Evolutionary conservation across 2,797 vertebrate species (phyloP).

Genomic region (Mormyrops boulengeri): DNA sequence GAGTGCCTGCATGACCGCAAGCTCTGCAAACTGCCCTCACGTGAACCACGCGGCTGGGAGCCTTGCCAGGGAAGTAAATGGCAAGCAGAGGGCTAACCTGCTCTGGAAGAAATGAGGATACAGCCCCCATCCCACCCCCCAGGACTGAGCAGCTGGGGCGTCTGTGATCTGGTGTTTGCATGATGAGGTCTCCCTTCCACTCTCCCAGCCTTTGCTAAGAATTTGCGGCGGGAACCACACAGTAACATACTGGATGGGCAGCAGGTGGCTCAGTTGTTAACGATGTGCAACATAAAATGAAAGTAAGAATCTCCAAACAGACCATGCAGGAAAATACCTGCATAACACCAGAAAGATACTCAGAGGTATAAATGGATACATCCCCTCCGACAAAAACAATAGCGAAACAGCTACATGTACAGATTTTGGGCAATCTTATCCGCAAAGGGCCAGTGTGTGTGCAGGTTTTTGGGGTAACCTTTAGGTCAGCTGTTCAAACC

Average conservation of each 20-base stretch:
- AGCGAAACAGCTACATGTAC: neutral
- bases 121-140: neutral
- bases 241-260: neutral
- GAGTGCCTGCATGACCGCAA: neutral
- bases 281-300: neutral
- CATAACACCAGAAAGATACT: neutral
- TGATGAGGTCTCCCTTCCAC: slow-evolving; percentile 9
- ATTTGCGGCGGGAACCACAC: neutral
- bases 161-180: neutral
- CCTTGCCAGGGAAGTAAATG: neutral
- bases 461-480: neutral
- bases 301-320: neutral
- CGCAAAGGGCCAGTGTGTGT: neutral
- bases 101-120: neutral
- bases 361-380: neutral
- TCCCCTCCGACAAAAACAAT: neutral
- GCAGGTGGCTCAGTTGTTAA: neutral
- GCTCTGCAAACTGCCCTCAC: neutral
- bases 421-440: neutral
- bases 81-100: neutral
- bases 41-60: neutral
- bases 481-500: neutral
- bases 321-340: neutral
- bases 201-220: neutral
- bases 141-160: neutral